These are phyloP conservation scores for Poeciliopsis turrubarensis DNA, from an alignment of 2,113 vertebrate species.

Conservation along the genomic window DNA sequence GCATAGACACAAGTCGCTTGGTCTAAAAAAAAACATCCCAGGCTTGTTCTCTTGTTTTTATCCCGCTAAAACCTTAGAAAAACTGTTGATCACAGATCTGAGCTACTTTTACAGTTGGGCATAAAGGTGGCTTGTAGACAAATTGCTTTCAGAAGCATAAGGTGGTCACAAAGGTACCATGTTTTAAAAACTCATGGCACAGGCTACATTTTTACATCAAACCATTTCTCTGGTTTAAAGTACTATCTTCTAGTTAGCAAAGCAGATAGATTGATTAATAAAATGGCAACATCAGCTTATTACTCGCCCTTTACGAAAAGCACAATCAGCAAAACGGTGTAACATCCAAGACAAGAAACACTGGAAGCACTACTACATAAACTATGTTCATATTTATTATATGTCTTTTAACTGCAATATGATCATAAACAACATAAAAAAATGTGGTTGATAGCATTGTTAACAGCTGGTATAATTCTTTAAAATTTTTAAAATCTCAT, in stretches of 20 bases:
- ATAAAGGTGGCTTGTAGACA: not conserved
- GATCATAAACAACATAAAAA: not conserved
- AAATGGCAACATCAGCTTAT: not conserved
- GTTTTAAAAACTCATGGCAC: not conserved
- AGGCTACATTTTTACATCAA: not conserved
- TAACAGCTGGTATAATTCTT: not conserved
- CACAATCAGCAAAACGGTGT: not conserved
- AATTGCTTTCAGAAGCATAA: not conserved
- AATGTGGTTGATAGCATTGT: not conserved
- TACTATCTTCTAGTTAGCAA: not conserved
- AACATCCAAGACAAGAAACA: not conserved
- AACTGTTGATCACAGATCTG: conserved; percentile 35
- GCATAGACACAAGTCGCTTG: conserved; percentile 64
- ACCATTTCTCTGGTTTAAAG: not conserved
- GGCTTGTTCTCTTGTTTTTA: conserved; percentile 55
- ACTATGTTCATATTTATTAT: too few relatives aligned
- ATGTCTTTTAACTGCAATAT: not conserved
- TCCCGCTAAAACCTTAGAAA: conserved; percentile 28
- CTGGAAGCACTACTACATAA: not conserved
- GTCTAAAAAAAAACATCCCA: conserved; percentile 61
- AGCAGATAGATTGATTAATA: not conserved
- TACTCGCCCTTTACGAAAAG: not conserved
- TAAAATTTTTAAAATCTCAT: too few relatives aligned
- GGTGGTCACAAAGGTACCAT: not conserved
- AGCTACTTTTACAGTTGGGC: not conserved